Conservation (phyloP, 2,888 invertebrate species). For the Amorpha juglandis region DNA sequence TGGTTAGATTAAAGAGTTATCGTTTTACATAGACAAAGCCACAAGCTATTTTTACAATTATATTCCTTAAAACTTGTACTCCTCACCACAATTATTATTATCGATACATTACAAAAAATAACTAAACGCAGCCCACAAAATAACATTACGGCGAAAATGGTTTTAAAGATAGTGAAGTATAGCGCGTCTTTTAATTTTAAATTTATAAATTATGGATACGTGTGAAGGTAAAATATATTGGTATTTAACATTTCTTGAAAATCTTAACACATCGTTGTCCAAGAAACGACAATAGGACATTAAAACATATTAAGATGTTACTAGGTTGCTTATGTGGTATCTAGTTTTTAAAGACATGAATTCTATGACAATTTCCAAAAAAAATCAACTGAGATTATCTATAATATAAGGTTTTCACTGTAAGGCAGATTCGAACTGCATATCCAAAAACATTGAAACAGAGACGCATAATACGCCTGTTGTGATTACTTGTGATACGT, state of each 20-base stretch:
- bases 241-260: not conserved
- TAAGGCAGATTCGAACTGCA: too few species aligned
- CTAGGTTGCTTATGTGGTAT: too few species aligned
- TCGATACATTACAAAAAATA: not conserved
- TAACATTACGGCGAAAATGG: not conserved
- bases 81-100: not conserved
- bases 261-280: not conserved
- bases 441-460: too few species aligned
- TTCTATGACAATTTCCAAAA: too few species aligned
- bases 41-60: not conserved
- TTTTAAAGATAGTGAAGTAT: not conserved
- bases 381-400: too few species aligned
- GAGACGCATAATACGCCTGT: too few species aligned
- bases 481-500: too few species aligned
- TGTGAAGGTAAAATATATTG: not conserved
- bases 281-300: not conserved
- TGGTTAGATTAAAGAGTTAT: too few species aligned
- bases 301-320: too few species aligned
- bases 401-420: too few species aligned
- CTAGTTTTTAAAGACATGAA: too few species aligned
- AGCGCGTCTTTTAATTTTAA: slow-evolving; percentile 3
- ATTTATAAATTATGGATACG: not conserved
- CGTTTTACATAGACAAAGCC: not conserved
- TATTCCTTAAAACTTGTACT: slow-evolving; percentile 8
- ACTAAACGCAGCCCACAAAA: slow-evolving; percentile 6